Evolutionary conservation across 1,140 invertebrate genomes (phyloP), one percentile per base, ranked within the genome.

Genomic region (Aphis craccivora): DNA sequence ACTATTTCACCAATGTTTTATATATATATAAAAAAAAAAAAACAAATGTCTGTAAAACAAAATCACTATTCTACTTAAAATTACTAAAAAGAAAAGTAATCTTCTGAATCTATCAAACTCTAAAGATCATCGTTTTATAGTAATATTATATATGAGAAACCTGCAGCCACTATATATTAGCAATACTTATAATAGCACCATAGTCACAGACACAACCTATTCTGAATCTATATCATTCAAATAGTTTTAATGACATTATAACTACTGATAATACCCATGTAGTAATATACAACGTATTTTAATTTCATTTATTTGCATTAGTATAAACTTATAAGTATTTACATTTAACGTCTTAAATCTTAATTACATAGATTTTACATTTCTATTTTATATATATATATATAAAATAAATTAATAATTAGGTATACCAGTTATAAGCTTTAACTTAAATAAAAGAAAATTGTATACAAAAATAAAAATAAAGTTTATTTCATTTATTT

Each of bases 401-500:
- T 76, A 76, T n/a, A 76, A 76, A 76, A 76, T n/a, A 35, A 76
- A 76, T n/a, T 76, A 30, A 76, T n/a, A 30, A 76, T n/a, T 76
- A n/a, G 14, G 30, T 76, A 14, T n/a, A n/a, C 60, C 30, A 67
- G 60, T 11, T 60, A 60, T 60, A 60, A 30, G n/a, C 14, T n/a
- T 6, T 35, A 76, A 76, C 30, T 76, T 30, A 86, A 86, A 11
- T 43, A 25, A 86, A 43, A 86, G 1, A 43, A 86, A 86, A 45
- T 9, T n/a, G 30, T 20, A 30, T 20, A 48, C 18, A 14, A 87
- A 45, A 30, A 87, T 45, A 87, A 30, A 14, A 51, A 87, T n/a
- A 87, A 87, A 87, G 20, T 45, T 89, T 11, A 55, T 37, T 22
- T 89, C 22, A 55, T 89, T 89, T 53, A 37, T 55, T 55, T 89